Evolutionary conservation across 2,113 vertebrate genomes (phyloP).

Genomic region (Piaya cayana): DNA sequence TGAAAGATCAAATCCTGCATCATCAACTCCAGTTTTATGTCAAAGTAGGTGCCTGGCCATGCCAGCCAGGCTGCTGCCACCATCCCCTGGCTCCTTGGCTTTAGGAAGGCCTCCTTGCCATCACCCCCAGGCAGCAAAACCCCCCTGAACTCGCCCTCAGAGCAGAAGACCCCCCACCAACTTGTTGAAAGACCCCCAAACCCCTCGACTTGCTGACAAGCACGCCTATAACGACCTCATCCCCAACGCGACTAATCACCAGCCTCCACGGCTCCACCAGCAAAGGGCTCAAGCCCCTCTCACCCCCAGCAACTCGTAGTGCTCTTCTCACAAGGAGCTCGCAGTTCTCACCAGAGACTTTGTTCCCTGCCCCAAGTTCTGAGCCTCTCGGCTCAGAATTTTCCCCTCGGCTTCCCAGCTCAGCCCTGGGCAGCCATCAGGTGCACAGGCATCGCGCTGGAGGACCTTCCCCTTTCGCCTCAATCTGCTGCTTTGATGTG

Average conservation of each 20-base stretch:
- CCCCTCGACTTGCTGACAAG: neutral
- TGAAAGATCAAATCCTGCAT: neutral
- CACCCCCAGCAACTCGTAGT: rapidly evolving
- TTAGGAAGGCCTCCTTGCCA: neutral
- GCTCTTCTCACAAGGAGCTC: neutral
- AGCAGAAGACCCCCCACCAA: no score
- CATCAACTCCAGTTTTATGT: neutral
- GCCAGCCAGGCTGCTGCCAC: no score
- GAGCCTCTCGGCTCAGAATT: neutral
- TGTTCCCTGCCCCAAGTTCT: neutral
- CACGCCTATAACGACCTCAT: rapidly evolving
- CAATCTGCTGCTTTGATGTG: neutral
- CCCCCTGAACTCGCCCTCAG: neutral
- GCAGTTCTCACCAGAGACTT: rapidly evolving
- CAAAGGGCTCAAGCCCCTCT: neutral
- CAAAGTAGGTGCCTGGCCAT: rapidly evolving
- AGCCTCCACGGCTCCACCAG: neutral
- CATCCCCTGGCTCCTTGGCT: no score
- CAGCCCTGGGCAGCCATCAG: neutral
- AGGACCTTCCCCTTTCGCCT: neutral
- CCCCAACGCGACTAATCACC: neutral
- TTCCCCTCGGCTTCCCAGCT: neutral
- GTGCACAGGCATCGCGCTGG: rapidly evolving
- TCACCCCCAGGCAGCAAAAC: neutral
- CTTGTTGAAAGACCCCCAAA: rapidly evolving